Base-by-base conservation (phyloP, 1,140 invertebrate species). In the Archegozetes longisetosus region DNA sequence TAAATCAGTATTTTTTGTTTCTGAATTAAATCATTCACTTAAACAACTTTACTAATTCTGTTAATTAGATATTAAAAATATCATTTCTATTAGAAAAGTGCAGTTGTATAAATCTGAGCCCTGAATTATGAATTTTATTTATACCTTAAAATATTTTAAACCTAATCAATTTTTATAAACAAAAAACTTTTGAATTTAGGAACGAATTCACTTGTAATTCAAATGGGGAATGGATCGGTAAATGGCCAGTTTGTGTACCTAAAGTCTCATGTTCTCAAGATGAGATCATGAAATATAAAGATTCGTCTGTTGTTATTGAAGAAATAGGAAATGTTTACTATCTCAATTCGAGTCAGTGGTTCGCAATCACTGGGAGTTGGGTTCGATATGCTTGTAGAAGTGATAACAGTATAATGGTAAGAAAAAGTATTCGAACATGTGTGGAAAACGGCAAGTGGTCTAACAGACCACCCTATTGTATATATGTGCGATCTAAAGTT, bases 241-340 rank as follows among this genome's bases (percentile, higher is more conserved):
- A 29, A 23, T 58, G 46, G 6, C 57, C 57, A 13, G 1, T 51
- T 17, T 58, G 57, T 51, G 4, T 25, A 23, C 57, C 57, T 4
- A 58, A 58, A 47, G 13, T 1, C 3, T 27, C 48, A 1, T 58
- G 57, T 51, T 20, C 46, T 2, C 49, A 26, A 53, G 1, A 1
- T 1, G 47, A 58, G 20, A 58, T 58, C 17, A 51, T 25, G 1
- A 28, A 50, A 1, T 17, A 24, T 14, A 20, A 50, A 24, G 13
- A 20, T 13, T 53, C 57, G 20, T 50, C 57, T 14, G 49, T 58
- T 20, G 20, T 50, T n/a, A 22, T 58, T 26, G 57, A 58, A 46
- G 46, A 58, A 40, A 58, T 58, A 20, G 57, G 57, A 20, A 58
- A 58, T 51, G 57, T 51, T 13, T 58, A 58, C 26, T 58, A 49